Conservation (phyloP, 2,888 invertebrate genomes). For the Megalurothrips usitatus region DNA sequence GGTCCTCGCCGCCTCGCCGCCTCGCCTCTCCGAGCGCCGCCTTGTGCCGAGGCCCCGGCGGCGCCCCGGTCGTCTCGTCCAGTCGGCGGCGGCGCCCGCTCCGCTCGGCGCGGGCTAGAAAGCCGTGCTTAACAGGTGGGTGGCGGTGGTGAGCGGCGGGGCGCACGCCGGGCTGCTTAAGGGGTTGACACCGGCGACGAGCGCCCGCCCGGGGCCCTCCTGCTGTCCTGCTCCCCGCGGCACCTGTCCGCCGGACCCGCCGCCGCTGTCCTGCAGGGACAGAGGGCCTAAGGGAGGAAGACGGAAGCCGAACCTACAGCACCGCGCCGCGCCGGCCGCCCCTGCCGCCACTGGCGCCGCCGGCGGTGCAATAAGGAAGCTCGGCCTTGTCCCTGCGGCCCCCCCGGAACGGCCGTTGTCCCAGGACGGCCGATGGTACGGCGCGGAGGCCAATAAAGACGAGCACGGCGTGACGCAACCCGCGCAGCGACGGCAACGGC, state of each 20-base stretch:
- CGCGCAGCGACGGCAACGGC: background rate
- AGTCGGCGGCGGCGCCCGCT: background rate
- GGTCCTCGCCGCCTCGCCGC: too few relatives aligned
- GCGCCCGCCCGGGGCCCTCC: background rate
- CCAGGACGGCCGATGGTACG: too few relatives aligned
- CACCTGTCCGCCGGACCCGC: too few relatives aligned
- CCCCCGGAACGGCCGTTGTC: too few relatives aligned
- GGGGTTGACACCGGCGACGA: background rate
- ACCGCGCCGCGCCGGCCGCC: too few relatives aligned
- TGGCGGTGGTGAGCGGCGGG: background rate
- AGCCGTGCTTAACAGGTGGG: background rate
- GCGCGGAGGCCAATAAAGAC: too few relatives aligned
- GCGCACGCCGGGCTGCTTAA: background rate
- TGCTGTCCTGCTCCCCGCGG: too few relatives aligned
- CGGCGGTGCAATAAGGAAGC: background rate
- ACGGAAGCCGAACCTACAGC: too few relatives aligned
- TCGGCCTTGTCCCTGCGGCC: background rate
- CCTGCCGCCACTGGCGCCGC: background rate
- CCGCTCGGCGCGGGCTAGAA: background rate
- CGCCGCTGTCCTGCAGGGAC: too few relatives aligned
- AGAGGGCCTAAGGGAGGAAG: too few relatives aligned
- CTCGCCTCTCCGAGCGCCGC: too few relatives aligned
- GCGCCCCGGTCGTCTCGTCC: background rate
- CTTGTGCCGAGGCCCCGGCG: background rate
- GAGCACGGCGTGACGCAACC: too few relatives aligned